These are phyloP conservation scores for Nomada lathburiana DNA, from an alignment of 2,888 invertebrate species.

Conservation along the genomic window DNA sequence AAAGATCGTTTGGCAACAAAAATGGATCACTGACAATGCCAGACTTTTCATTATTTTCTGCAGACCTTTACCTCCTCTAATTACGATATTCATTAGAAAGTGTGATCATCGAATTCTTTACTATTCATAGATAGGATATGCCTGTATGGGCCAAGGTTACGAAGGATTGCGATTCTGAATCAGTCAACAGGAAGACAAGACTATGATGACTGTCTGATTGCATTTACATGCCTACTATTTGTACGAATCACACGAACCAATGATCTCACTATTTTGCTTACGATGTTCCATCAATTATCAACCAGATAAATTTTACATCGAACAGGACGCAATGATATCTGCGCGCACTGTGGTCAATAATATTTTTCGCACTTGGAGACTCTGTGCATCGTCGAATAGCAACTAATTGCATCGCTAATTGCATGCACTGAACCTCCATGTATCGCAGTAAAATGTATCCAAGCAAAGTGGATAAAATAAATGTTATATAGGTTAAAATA, in stretches of 20 bases:
- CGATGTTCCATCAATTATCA: constrained; percentile 16
- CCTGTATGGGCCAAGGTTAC: constrained; percentile 66
- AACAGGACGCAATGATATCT: constrained; percentile 12
- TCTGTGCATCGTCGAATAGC: neutral
- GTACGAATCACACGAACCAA: constrained; percentile 15
- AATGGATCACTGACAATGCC: no score
- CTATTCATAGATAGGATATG: constrained; percentile 56
- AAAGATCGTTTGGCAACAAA: no score
- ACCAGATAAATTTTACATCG: neutral
- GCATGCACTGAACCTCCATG: neutral
- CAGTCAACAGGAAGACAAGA: constrained; percentile 64
- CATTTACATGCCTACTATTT: constrained; percentile 30
- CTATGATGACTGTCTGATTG: constrained; percentile 1
- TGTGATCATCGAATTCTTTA: constrained; percentile 44
- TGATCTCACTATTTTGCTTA: constrained; percentile 40
- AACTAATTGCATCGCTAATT: constrained; percentile 5
- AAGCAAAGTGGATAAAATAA: no score
- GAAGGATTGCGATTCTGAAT: constrained; percentile 56
- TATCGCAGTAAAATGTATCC: no score
- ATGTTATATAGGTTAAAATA: no score
- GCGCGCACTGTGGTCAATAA: neutral
- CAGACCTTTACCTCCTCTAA: constrained; percentile 18
- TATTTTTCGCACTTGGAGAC: neutral
- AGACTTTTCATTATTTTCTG: constrained; percentile 14
- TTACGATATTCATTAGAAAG: constrained; percentile 12